Evolutionary conservation across 2,888 invertebrate genomes (phyloP), one percentile per base, ranked within the genome.

Genomic region (Pogonocherus hispidulus): DNA sequence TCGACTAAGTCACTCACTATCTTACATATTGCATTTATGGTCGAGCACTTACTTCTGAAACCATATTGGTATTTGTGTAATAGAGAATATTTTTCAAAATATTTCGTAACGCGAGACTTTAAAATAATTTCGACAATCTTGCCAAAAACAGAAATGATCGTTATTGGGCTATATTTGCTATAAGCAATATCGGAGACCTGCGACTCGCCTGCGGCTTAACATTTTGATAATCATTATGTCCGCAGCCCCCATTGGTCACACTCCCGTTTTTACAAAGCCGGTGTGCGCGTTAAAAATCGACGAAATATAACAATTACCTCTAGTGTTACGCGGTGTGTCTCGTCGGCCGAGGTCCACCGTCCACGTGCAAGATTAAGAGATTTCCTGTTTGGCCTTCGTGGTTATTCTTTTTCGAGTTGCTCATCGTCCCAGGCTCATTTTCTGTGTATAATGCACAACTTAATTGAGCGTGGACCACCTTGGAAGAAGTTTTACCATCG

Each of bases 401-500:
- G 62, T 49, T 51, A 51, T 62, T 51, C 62, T 51, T 41, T 41
- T 41, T 51, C 49, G 20, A 37, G 49, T 6, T 35, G 62, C 37
- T 37, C 75, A 63, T 71, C 75, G 66, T 71, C 71, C 73, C 70
- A 67, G 70, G 69, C 73, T 76, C 76, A 79, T 81, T 80, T 82
- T 80, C 78, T 77, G 76, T 80, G 78, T 78, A 82, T 81, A 82
- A 82, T 82, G 79, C 78, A 75, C 78, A 76, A 78, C 81, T 81
- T 83, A 83, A 83, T 82, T 82, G 82, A 79, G 75, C 78, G 68
- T 66, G 79, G 83, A 83, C 83, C 83, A 83, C 83, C 83, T 76
- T 72, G 70, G 70, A 70, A 69, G 63, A 70, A 69, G 63, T 70
- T 67, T 62, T 62, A 62, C 62, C 62, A 51, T 49, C 51, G 51